Base-by-base conservation (phyloP, 2,113 vertebrate species). In the Gymnogyps californianus region DNA sequence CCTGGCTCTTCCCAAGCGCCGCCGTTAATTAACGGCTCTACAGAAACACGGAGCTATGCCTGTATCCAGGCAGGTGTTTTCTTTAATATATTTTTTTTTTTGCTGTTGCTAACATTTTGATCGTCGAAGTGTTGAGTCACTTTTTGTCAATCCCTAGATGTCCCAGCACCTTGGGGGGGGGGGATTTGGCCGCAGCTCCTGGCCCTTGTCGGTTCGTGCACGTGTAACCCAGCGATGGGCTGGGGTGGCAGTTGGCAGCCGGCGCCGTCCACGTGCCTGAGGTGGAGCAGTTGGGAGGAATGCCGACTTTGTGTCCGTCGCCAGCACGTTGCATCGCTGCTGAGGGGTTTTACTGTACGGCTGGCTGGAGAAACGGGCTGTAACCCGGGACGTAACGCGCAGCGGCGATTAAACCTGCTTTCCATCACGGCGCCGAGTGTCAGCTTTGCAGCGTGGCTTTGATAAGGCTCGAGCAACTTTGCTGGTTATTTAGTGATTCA, bases 401-500 rank as follows among this genome's bases (percentile, higher is more conserved):
- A 3, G 40, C 6, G 4, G 14, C 3, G 28, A 25, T 42, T 36
- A 44, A 75, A 76, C 70, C 57, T 28, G 44, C 31, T 71, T 38
- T 32, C 81, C 31, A 0, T 69, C 82, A 7, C 12, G 8, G 31
- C 2, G 2, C 44, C 6, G 2, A n/a, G 80, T 4, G 29, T 28
- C 76, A 7, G 71, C 76, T 83, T 32, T 44, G 62, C 72, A 44
- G 47, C 59, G 2, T 1, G 28, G 57, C 66, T 83, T 76, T 57
- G 59, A 36, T 72, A 26, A 64, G 86, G 82, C 74, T 67, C 9
- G 3, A 66, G 55, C 55, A 42, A 82, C 86, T 92, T 85, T 82
- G 83, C 89, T 58, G 74, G 24, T 72, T 74, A 26, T 84, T 92
- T 70, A 42, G 66, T 90, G 83, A 88, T 94, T 88, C 95, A 87